Percentiles rank a stretch among this genome's conserved stretches.
Conservation (phyloP, 1,140 invertebrate genomes). For the Cepaea nemoralis region DNA sequence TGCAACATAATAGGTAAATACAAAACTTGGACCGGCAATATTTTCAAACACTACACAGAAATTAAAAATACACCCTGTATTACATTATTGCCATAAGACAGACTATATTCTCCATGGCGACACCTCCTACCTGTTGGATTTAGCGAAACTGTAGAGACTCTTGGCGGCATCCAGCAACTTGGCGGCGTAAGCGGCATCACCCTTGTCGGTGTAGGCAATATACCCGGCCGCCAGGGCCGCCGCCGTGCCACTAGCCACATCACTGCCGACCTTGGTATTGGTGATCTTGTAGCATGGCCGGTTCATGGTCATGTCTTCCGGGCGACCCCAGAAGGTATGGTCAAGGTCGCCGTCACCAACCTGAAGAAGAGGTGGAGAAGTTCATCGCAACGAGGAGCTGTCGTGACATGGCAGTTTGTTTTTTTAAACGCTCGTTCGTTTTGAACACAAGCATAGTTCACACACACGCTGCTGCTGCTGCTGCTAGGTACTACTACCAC, state of each 20-base stretch:
- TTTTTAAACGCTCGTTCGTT: too few relatives aligned
- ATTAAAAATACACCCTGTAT: too few relatives aligned
- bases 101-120: too few relatives aligned
- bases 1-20: too few relatives aligned
- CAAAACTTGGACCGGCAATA: too few relatives aligned
- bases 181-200: constrained; percentile 31
- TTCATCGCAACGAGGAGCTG: too few relatives aligned
- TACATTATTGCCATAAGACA: too few relatives aligned
- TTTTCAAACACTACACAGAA: too few relatives aligned
- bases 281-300: constrained; percentile 56
- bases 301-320: constrained; percentile 60
- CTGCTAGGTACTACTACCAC: too few relatives aligned
- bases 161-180: background rate
- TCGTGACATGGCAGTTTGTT: too few relatives aligned
- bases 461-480: too few relatives aligned
- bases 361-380: constrained; percentile 56
- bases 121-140: constrained; percentile 5
- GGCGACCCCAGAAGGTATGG: constrained; percentile 61
- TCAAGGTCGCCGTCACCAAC: constrained; percentile 61
- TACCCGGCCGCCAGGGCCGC: constrained; percentile 59
- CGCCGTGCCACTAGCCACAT: constrained; percentile 61
- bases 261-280: constrained; percentile 55
- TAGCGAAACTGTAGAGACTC: background rate
- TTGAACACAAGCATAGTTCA: too few relatives aligned
- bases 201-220: constrained; percentile 70